Conservation (phyloP, 2,797 vertebrate species). For the Neosilurus mollespiculum region DNA sequence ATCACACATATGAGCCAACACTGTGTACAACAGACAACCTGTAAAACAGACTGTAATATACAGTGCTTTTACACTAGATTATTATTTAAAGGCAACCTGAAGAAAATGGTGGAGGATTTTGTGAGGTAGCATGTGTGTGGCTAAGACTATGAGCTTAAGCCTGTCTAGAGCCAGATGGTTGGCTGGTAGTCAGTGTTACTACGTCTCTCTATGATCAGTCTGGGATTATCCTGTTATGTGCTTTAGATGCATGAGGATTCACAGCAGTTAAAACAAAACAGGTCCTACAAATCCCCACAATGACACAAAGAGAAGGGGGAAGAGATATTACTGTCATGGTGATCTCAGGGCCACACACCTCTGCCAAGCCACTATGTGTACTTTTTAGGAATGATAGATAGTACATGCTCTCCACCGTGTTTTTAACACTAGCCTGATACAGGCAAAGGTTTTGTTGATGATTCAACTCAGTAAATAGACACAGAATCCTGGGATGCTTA, state of each 20-base stretch:
- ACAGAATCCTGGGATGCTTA: background rate
- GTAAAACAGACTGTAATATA: background rate
- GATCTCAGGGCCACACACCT: slow-evolving; percentile 25
- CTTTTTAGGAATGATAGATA: slow-evolving; percentile 23
- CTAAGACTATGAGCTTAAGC: slow-evolving; percentile 30
- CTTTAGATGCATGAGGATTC: slow-evolving; percentile 48
- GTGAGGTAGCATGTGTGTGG: slow-evolving; percentile 14
- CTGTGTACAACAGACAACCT: no score
- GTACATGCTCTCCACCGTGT: background rate
- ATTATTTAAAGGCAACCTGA: background rate
- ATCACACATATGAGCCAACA: background rate
- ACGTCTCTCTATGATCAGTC: slow-evolving; percentile 41
- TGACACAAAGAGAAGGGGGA: slow-evolving; percentile 4
- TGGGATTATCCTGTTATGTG: slow-evolving; percentile 53
- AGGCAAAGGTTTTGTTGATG: background rate
- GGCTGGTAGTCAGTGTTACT: slow-evolving; percentile 38
- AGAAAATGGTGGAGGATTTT: background rate
- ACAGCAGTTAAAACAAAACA: slow-evolving; percentile 54
- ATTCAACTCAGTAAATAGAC: background rate
- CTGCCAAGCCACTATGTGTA: slow-evolving; percentile 4
- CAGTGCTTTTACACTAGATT: background rate
- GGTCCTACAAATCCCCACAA: slow-evolving; percentile 36
- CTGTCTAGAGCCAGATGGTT: slow-evolving; percentile 49
- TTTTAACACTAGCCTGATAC: background rate
- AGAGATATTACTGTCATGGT: slow-evolving; percentile 29